Conservation (phyloP, 2,797 vertebrate species). For the Sebastes hopkinsi region DNA sequence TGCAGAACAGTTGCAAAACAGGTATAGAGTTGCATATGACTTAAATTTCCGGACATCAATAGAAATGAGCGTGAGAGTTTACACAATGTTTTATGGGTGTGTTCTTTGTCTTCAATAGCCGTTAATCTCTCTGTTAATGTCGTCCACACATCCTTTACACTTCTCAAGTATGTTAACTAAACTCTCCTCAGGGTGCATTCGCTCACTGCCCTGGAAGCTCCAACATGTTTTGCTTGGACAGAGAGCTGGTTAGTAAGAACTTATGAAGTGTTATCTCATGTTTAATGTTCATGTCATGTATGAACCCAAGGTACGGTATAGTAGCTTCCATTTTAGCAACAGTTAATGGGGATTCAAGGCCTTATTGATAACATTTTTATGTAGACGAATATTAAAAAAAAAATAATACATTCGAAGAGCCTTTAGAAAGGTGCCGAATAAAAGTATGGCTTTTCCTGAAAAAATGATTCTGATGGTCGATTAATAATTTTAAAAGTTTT, state of each 20-base stretch:
- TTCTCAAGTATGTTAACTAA: constrained; percentile 30
- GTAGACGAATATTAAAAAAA: too few species aligned
- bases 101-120: constrained; percentile 15
- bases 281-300: neutral
- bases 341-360: neutral
- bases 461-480: too few species aligned
- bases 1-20: constrained; percentile 17
- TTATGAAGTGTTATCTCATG: neutral
- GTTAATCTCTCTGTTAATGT: constrained; percentile 39
- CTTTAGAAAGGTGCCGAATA: too few species aligned
- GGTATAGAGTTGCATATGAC: neutral
- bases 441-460: too few species aligned
- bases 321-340: neutral
- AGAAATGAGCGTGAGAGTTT: constrained; percentile 13
- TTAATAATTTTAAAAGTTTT: too few species aligned
- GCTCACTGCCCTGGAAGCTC: constrained; percentile 7
- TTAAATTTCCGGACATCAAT: constrained; percentile 14
- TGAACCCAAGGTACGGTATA: neutral
- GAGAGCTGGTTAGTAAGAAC: neutral
- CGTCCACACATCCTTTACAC: constrained; percentile 10
- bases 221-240: constrained; percentile 1
- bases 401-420: too few species aligned
- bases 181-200: constrained; percentile 6
- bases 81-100: constrained; percentile 1
- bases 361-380: too few species aligned